phyloP scores from a whole-genome alignment of 2,113 vertebrate species.

The Oceanodroma tethys region DNA sequence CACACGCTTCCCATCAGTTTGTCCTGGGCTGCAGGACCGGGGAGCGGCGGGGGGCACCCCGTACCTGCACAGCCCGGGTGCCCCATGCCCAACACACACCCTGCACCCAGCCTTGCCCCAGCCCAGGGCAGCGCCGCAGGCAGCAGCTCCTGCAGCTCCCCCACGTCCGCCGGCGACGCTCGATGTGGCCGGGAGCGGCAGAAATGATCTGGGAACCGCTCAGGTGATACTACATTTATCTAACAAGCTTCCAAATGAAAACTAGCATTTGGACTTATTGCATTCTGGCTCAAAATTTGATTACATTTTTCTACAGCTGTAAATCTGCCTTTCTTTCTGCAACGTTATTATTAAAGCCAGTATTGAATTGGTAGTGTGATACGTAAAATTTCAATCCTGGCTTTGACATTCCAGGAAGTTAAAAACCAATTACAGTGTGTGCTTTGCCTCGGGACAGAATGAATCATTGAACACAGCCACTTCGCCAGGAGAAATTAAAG shows the following conservation, averaged over 20 bases:
- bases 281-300: slow-evolving; percentile 77
- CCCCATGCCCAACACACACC: rapidly evolving
- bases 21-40: neutral
- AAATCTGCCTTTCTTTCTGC: slow-evolving; percentile 75
- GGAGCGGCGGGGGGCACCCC: rapidly evolving
- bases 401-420: slow-evolving; percentile 83
- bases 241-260: slow-evolving; percentile 76
- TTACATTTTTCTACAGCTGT: slow-evolving; percentile 77
- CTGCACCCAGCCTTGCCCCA: neutral
- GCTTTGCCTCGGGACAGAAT: slow-evolving; percentile 73
- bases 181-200: neutral
- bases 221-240: slow-evolving; percentile 67
- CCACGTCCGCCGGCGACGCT: rapidly evolving
- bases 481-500: slow-evolving; percentile 70
- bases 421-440: slow-evolving; percentile 81
- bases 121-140: neutral
- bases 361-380: slow-evolving; percentile 72
- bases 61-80: rapidly evolving
- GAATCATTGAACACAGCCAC: slow-evolving; percentile 72
- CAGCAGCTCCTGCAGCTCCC: neutral
- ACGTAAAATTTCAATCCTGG: slow-evolving; percentile 78
- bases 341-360: slow-evolving; percentile 76
- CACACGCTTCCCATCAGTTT: rapidly evolving
- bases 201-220: neutral
- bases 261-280: slow-evolving; percentile 76